Base-by-base conservation (phyloP, 2,113 vertebrate genomes). In the Telmatochromis brichardi region DNA sequence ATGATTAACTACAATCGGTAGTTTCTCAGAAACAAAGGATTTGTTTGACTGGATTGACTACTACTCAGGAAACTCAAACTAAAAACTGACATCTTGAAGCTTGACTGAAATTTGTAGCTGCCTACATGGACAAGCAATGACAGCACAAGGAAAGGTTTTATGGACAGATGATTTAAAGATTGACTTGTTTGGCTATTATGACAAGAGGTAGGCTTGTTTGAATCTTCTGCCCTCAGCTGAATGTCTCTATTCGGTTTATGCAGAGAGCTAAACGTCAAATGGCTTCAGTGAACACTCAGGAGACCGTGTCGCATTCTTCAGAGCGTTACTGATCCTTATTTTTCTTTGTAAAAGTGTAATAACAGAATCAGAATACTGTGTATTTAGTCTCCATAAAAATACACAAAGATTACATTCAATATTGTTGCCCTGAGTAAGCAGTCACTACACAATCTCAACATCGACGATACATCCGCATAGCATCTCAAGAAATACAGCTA, bases 391-490 rank as follows among this genome's bases (percentile, higher is more conserved):
- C 57, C 28, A 33, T 0, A 1, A 1, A 60, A 63, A 63, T 63
- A 63, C 28, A 63, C 58, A 19, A 63, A 63, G 28, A 33, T 63
- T 33, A 11, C 28, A 63, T 19, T 63, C 28, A 63, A 33, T 33
- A 63, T 63, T 63, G 0, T 63, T 63, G 58, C 28, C 58, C 6
- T 6, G 9, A 63, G 2, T 63, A 33, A 63, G 58, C 3, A 63
- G 58, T 63, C 28, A 63, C 58, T 63, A 63, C 5, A 6, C 5
- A 33, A 33, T 63, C 58, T 63, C 58, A 63, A 33, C 15, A 33
- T 19, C 5, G 4, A 33, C 5, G 1, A 63, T 33, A 1, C 9
- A 0, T 3, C 58, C 0, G 15, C 15, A 63, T 63, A 33, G 58
- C 28, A 63, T 33, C 8, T 33, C 5, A 33, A 33, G 58, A 33